These are phyloP conservation scores for Etheostoma perlongum DNA, from an alignment of 2,797 vertebrate species.

Conservation along the genomic window DNA sequence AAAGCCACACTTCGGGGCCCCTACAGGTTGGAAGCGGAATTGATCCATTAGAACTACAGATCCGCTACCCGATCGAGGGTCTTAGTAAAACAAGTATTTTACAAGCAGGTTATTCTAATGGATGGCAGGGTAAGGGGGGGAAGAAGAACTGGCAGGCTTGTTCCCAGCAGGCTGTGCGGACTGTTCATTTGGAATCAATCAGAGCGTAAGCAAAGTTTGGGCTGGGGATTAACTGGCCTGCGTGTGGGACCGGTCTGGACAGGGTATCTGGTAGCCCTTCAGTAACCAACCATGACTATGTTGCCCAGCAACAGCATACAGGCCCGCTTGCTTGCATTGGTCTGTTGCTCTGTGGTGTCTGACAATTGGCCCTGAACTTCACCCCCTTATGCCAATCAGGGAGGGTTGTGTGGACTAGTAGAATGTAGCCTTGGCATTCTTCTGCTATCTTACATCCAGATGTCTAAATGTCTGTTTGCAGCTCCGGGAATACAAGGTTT, in stretches of 20 bases:
- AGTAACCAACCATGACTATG: slow-evolving; percentile 56
- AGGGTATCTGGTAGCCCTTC: slow-evolving; percentile 48
- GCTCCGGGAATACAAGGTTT: background rate
- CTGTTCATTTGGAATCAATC: slow-evolving; percentile 73
- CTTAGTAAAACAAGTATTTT: slow-evolving; percentile 47
- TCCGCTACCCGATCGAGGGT: background rate
- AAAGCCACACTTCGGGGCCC: no score
- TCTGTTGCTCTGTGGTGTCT: slow-evolving; percentile 51
- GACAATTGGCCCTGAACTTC: slow-evolving; percentile 57
- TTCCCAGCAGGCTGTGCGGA: slow-evolving; percentile 64
- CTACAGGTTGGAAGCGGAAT: no score
- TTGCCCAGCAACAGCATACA: slow-evolving; percentile 61
- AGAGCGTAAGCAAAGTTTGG: slow-evolving; percentile 80
- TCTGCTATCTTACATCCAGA: slow-evolving; percentile 52
- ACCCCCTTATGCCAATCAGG: slow-evolving; percentile 47
- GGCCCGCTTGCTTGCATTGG: slow-evolving; percentile 51
- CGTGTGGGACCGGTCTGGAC: slow-evolving; percentile 66
- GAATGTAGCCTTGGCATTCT: slow-evolving; percentile 69
- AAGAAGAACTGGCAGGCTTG: slow-evolving; percentile 34
- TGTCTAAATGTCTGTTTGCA: slow-evolving; percentile 20
- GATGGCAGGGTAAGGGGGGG: slow-evolving; percentile 33
- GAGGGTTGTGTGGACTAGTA: slow-evolving; percentile 62
- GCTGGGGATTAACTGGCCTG: slow-evolving; percentile 75
- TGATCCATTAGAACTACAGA: no score
- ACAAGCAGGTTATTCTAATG: slow-evolving; percentile 47